Conservation (phyloP, 2,113 vertebrate genomes). For the Potamarius usumacintae region DNA sequence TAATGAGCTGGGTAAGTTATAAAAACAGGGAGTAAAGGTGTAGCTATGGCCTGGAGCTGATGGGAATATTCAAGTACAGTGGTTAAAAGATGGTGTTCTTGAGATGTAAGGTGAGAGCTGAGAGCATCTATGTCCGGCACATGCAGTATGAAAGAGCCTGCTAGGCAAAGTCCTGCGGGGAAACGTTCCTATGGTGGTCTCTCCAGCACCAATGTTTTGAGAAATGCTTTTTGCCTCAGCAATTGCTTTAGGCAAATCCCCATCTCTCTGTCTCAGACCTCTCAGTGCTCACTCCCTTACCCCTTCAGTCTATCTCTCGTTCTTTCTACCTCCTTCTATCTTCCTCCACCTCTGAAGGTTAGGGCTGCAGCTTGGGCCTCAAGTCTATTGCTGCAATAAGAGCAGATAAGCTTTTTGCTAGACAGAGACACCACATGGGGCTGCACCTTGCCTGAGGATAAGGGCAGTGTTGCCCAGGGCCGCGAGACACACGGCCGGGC, state of each 20-base stretch:
- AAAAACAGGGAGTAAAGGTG: constrained; percentile 8
- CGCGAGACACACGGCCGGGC: constrained; percentile 65
- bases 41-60: constrained; percentile 15
- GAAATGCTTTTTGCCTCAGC: constrained; percentile 71
- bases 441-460: constrained; percentile 78
- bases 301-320: constrained; percentile 53
- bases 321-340: constrained; percentile 16
- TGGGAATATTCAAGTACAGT: constrained; percentile 8
- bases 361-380: constrained; percentile 68
- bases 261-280: constrained; percentile 59
- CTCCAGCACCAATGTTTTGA: constrained; percentile 71
- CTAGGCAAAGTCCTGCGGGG: constrained; percentile 58
- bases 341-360: constrained; percentile 58
- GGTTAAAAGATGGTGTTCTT: constrained; percentile 56
- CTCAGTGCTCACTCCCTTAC: constrained; percentile 58
- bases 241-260: constrained; percentile 72
- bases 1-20: constrained; percentile 21
- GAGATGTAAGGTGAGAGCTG: constrained; percentile 59
- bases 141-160: constrained; percentile 63
- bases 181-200: constrained; percentile 73
- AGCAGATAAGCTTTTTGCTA: constrained; percentile 76
- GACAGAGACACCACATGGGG: constrained; percentile 73
- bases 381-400: constrained; percentile 73
- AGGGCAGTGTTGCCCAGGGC: constrained; percentile 73
- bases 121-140: constrained; percentile 67